Conservation (phyloP, 2,113 vertebrate species). For the Spilogale gracilis region DNA sequence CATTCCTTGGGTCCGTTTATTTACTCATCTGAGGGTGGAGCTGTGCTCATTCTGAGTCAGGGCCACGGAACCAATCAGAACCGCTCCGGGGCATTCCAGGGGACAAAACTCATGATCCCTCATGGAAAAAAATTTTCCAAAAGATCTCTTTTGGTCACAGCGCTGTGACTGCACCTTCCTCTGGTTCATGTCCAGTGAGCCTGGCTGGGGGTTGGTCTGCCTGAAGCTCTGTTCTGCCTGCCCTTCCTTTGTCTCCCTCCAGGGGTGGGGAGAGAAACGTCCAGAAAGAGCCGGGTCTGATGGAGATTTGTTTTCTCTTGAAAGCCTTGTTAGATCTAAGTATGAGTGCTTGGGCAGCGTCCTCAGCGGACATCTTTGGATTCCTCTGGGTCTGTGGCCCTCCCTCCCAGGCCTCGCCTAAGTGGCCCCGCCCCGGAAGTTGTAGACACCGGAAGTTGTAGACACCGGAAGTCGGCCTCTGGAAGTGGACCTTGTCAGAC, state of each 20-base stretch:
- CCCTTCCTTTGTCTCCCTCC: neutral
- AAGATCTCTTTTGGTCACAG: constrained; percentile 78
- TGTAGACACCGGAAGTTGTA: neutral
- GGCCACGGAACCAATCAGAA: constrained; percentile 77
- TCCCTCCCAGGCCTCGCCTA: neutral
- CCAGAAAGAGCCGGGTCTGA: neutral
- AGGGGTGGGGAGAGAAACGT: neutral
- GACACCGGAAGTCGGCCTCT: neutral
- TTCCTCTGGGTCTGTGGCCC: neutral
- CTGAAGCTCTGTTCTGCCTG: neutral
- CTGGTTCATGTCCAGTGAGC: neutral
- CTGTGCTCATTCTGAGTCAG: constrained; percentile 86
- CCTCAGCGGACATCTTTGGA: neutral
- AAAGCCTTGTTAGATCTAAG: neutral
- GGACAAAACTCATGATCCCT: constrained; percentile 85
- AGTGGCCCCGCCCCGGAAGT: neutral
- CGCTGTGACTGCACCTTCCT: constrained; percentile 63
- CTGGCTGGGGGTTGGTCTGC: neutral
- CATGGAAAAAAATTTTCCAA: constrained; percentile 85
- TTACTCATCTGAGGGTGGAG: constrained; percentile 87
- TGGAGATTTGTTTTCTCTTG: neutral
- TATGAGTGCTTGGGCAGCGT: neutral
- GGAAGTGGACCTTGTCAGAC: neutral
- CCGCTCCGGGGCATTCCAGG: constrained; percentile 84
- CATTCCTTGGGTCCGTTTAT: constrained; percentile 78